Base-by-base conservation (phyloP, 2,113 vertebrate genomes). In the Mesembrinibis cayennensis region DNA sequence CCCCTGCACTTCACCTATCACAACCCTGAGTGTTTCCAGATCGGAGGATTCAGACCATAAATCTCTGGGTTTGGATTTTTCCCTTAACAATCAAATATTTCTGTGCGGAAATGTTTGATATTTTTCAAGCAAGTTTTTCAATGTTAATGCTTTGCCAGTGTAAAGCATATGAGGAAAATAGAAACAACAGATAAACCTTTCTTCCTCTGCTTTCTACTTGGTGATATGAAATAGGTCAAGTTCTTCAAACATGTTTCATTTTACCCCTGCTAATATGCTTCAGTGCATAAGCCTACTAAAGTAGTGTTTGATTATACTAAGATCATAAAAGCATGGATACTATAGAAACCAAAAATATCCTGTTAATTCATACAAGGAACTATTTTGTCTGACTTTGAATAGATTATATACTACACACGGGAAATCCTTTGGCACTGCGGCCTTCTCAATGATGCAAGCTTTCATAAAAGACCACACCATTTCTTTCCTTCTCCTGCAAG, bases 1-100 rank as follows among this genome's bases (percentile, higher is more conserved):
- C 34, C 11, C 30, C 71, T 61, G 34, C 25, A 50, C 25, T 58
- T 89, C 69, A 87, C 77, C 65, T 78, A 40, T 95, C 45, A 36
- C 45, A 77, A 22, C 34, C 34, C 58, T 94, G 80, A 95, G 63
- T 81, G 72, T 80, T 96, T 92, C 87, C 93, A 93, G 93, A 91
- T 32, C 87, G 72, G 14, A 52, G 29, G 38, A 84, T 73, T 83
- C 63, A 58, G 78, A n/a, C 34, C 42, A 72, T 94, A 91, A 94
- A 93, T 93, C 82, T 87, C 65, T 36, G 61, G 77, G 45, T 56
- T 87, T 77, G 58, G 67, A 70, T 89, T 63, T 94, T 93, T 89
- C 58, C 50, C 19, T 65, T 77, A 81, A 36, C 30, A 53, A 36
- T 49, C 77, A 89, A 62, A 53, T 78, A 91, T 78, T 89, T 96